A percentile compares a stretch with the other conserved stretches of the same genome.
Conservation (phyloP, 2,888 invertebrate species). For the Drosophila ochracea region DNA sequence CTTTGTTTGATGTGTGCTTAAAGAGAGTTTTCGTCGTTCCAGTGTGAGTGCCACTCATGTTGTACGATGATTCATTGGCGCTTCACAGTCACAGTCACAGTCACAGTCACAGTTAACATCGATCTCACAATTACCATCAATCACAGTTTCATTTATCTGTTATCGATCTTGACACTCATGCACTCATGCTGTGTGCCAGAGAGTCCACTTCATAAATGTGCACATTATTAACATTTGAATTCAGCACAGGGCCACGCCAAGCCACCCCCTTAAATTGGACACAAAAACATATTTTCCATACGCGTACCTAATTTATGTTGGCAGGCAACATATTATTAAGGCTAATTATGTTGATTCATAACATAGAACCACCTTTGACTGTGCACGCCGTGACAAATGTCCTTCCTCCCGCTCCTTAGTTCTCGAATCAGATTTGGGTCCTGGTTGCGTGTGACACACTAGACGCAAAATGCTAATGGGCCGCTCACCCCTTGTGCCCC, state of each 20-base stretch:
- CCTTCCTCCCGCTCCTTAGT: not conserved
- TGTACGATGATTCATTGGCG: not conserved
- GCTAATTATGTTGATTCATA: conserved; percentile 76
- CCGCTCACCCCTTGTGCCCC: not conserved
- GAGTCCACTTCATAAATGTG: conserved; percentile 38
- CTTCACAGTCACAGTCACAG: not conserved
- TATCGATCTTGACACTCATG: not conserved
- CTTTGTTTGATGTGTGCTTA: not conserved
- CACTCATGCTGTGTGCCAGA: not conserved
- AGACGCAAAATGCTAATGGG: conserved; percentile 36
- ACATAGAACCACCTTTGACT: conserved; percentile 75
- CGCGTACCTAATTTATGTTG: conserved; percentile 48
- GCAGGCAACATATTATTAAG: conserved; percentile 53
- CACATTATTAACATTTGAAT: conserved; percentile 29
- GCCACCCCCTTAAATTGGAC: conserved; percentile 14
- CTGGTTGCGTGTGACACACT: conserved; percentile 31
- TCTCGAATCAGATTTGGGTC: not conserved
- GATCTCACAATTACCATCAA: conserved; percentile 25
- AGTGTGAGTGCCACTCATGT: not conserved
- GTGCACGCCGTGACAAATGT: conserved; percentile 62
- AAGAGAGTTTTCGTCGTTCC: no score
- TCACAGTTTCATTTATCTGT: conserved; percentile 19
- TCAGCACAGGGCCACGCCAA: conserved; percentile 9
- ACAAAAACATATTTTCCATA: not conserved
- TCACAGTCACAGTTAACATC: not conserved